Base-by-base conservation (phyloP, 2,888 invertebrate genomes). In the Trimorus sp. region DNA sequence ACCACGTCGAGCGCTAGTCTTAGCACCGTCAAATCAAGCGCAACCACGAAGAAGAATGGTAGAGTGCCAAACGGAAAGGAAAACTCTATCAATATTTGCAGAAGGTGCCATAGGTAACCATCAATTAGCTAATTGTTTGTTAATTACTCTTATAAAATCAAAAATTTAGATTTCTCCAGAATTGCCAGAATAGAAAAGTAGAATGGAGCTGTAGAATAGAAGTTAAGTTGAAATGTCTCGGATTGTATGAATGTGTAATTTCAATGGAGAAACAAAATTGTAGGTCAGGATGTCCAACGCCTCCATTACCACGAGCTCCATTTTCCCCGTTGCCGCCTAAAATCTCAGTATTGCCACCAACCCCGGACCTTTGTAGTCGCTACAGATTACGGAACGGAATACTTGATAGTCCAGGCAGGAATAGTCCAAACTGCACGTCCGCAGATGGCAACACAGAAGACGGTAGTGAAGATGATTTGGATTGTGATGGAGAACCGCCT, bases 281-380 rank as follows among this genome's bases (percentile, higher is more conserved):
- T 79, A 92, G 92, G 83, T 91, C 91, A 42, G 91, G 91, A 70
- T 91, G 91, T 79, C 91, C 91, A 14, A 90, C 90, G 45, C 87
- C 89, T 7, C 88, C 88, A 7, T 62, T 88, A 54, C 85, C 89
- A 16, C 89, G 92, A 40, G 92, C 92, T 80, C 92, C 92, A 6
- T 92, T 92, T 82, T 91, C 92, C 14, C 92, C 92, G 42, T 86
- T 92, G 42, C 92, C 95, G 84, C 95, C 95, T 76, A 95, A 94
- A 87, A 96, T 96, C 87, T 94, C 96, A 58, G 94, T 96, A 79
- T 93, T 96, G 76, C 96, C 96, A 77, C 95, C 96, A 36, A 96
- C 96, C 0, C 96, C 96, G 3, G 96, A 96, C 86, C 92, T 90
- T 51, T 85, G 84, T 78, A 82, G 87, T 58, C 88, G 86, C 53